Evolutionary conservation across 2,888 invertebrate species (phyloP), one percentile per base, ranked within the genome.

Genomic region (Leptopilina syphax): DNA sequence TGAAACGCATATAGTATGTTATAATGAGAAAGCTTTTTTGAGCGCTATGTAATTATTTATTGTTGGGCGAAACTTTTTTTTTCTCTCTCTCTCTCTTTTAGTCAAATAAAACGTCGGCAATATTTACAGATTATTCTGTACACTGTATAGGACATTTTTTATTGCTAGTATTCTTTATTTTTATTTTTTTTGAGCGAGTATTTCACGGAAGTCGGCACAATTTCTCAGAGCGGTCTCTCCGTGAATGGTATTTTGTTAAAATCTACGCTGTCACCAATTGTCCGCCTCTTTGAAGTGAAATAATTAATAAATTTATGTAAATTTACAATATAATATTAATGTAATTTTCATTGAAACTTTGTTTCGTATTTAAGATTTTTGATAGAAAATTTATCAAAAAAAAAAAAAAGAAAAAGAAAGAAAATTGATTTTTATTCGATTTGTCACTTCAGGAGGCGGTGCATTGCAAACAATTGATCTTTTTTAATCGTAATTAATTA

Each of bases 401-500:
- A 44, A 44, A 44, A 44, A 44, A 44, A 7, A 44, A 44, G 8
- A 44, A 34, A 4, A 34, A 34, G 34, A 34, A 34, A 4, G 34
- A 34, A 34, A 34, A 34, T 34, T 34, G 34, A 78, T 70, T 78
- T 41, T 44, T 70, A 6, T 63, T 57, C 66, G 60, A 78, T 79
- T 47, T 50, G 12, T 10, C 9, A 10, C 10, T 50, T 50, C 50
- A 73, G 79, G 79, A 87, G 84, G 79, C 82, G 83, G 83, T 77
- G 84, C 83, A 82, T 80, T 77, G 83, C 83, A 84, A 82, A 84
- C 80, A 80, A 83, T 84, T 83, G 78, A 84, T 83, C 82, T 84
- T 85, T 85, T 86, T 83, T 81, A 87, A 87, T 86, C 79, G 83
- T 86, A 86, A 87, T 87, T 89, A 80, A 88, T 88, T 85, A 90